Percentiles rank a stretch among this genome's conserved stretches.
phyloP scores from a whole-genome alignment of 35 echinoderm and acorn worm species.

The Holothuria glaberrima region DNA sequence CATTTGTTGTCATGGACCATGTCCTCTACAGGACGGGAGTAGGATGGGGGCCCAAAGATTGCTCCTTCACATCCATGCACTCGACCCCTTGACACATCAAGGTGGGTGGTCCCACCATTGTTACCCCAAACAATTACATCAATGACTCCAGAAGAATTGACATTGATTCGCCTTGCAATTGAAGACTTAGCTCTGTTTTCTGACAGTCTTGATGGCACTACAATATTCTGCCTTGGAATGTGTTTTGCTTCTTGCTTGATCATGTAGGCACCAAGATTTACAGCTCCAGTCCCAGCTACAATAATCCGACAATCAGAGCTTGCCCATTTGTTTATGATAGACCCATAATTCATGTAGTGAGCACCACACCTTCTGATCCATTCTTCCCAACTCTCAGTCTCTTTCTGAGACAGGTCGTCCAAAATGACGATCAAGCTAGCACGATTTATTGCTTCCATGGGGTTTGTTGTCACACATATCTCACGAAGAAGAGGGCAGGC shows the following conservation, averaged over 20 bases:
- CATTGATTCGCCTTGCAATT: conserved; percentile 83
- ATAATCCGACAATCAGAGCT: conserved; percentile 76
- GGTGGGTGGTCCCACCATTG: conserved; percentile 74
- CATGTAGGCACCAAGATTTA: conserved; percentile 91
- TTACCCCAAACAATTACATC: conserved; percentile 96
- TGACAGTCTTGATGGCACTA: conserved; percentile 69
- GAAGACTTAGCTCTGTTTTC: conserved; percentile 93
- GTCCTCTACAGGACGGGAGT: conserved; percentile 84
- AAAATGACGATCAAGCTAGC: conserved; percentile 79
- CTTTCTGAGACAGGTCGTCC: conserved; percentile 73
- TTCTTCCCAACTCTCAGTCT: conserved; percentile 65
- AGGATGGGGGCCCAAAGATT: conserved; percentile 89
- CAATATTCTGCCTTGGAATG: conserved; percentile 83
- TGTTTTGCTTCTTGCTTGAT: conserved; percentile 68
- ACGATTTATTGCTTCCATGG: conserved; percentile 69
- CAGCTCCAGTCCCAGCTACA: conserved; percentile 78
- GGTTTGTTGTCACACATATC: conserved; percentile 68
- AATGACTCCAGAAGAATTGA: conserved; percentile 85
- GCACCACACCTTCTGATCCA: conserved; percentile 74
- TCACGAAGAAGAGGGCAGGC: conserved; percentile 81
- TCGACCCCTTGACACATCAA: conserved; percentile 68
- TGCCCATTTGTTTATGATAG: conserved; percentile 66
- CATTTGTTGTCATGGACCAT: conserved; percentile 99
- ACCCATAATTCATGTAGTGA: conserved; percentile 75
- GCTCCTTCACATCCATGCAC: conserved; percentile 95